Evolutionary conservation across 2,888 invertebrate species (phyloP), one percentile per base, ranked within the genome.

Genomic region (Elmis aenea): DNA sequence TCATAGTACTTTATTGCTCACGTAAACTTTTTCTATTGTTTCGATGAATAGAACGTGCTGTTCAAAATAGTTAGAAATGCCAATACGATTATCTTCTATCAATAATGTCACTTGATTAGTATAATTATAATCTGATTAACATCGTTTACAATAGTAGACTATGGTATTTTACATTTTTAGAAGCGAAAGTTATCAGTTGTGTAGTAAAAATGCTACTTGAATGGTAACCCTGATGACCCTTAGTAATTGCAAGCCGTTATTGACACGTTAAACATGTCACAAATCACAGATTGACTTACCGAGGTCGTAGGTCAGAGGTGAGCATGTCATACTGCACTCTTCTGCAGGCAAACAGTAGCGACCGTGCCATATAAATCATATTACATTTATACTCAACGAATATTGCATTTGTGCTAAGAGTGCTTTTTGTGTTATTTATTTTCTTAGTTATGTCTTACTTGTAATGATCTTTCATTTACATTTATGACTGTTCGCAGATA

Each of bases 251-350:
- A 5, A 13, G 25, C 18, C 33, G 33, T 25, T 26, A 33, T 33
- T 33, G 25, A 33, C 33, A 33, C 33, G 25, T 24, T 25, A n/a
- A 21, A 33, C 12, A 33, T 25, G 33, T 33, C 33, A 13, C 31
- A 31, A 31, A 13, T 1, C 29, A 11, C 22, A 21, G 13, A 23
- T 11, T 31, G 23, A 13, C 11, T 13, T 6, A 6, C 10, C 12
- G 12, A 23, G 31, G 22, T 31, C 13, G 5, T 4, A 14, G 14
- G 33, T 25, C 33, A 33, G 23, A 25, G 25, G 25, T 6, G 11
- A 33, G 23, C 6, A 33, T 25, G 25, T 33, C 25, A 33, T 14
- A 18, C 10, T 16, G 11, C 10, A 21, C 20, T 31, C 16, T 12
- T 31, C 27, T 13, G 14, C 12, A 20, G 8, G 11, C 10, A 22